Base-by-base conservation (phyloP, 2,888 invertebrate species). In the Baccha elongata region DNA sequence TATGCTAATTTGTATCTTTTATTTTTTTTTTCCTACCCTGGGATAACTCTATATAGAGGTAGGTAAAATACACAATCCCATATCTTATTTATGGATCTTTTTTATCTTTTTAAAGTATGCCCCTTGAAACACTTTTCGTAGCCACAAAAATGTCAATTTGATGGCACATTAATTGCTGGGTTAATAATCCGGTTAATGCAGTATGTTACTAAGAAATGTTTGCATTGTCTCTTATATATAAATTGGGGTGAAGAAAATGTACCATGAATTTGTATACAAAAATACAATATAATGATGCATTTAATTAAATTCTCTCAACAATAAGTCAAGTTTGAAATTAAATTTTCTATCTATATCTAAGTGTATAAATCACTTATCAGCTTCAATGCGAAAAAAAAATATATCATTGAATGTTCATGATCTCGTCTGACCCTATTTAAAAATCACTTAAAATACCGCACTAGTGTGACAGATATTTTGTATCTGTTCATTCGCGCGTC, bases 401-500 rank as follows among this genome's bases (percentile, higher is more conserved):
- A n/a, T n/a, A n/a, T 81, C 40, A 52, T 11, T 52, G 65, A 75
- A 81, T 75, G 44, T 42, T 75, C 23, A 26, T 78, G 83, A 83
- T 83, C 83, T 42, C 58, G 86, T 80, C 85, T 86, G 86, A 85
- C 85, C 85, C 85, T 85, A 85, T 85, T 84, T 85, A 85, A 86
- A 85, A 86, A 87, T 89, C 88, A 88, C 87, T 89, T 88, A 88
- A 89, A 89, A 89, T 89, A 88, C 89, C 90, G 58, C 55, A 88
- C 87, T 88, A 87, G 88, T 89, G 88, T 78, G 78, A 81, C 80
- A 81, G 64, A 65, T 81, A 75, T 68, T 65, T 50, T 71, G 65
- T 81, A 64, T 60, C 62, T 62, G 46, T 52, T 76, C 46, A 40
- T 58, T 58, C 53, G 29, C 15, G 19, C 50, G 40, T 19, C 48